These are phyloP conservation scores for Microcaecilia unicolor DNA, from an alignment of 2,797 vertebrate genomes.

Conservation along the genomic window DNA sequence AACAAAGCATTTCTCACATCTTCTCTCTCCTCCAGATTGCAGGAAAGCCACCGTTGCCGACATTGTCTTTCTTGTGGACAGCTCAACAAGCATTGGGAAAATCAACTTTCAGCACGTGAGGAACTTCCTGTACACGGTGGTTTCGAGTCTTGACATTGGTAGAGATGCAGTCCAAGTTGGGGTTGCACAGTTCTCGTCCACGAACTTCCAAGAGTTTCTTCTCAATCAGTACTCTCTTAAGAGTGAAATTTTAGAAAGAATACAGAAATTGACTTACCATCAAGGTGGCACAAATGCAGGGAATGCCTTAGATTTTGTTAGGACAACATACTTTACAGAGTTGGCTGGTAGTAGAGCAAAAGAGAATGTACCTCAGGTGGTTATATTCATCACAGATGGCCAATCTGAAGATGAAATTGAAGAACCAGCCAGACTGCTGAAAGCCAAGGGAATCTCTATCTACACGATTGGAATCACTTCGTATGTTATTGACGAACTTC, in stretches of 20 bases:
- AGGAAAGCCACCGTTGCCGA: conserved; percentile 51
- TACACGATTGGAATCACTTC: conserved; percentile 59
- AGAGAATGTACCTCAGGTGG: conserved; percentile 58
- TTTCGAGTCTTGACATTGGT: conserved; percentile 55
- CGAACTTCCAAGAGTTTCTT: conserved; percentile 49
- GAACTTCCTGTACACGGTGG: conserved; percentile 49
- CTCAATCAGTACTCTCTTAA: conserved; percentile 54
- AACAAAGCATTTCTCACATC: neutral
- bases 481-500: conserved; percentile 36
- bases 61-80: conserved; percentile 71
- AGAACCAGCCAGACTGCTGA: conserved; percentile 37
- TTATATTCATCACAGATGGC: conserved; percentile 64
- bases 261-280: conserved; percentile 45
- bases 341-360: conserved; percentile 47
- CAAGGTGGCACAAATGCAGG: conserved; percentile 53
- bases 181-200: conserved; percentile 58
- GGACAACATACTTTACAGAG: conserved; percentile 40
- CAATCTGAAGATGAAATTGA: conserved; percentile 51
- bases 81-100: conserved; percentile 54
- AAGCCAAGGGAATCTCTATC: conserved; percentile 48
- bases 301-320: conserved; percentile 57
- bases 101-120: conserved; percentile 54
- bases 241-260: conserved; percentile 38
- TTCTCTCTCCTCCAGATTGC: conserved; percentile 46
- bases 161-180: conserved; percentile 56